A percentile compares a stretch with the other conserved stretches of the same genome.
Conservation (phyloP, 2,113 vertebrate species). For the Perognathus longimembris region DNA sequence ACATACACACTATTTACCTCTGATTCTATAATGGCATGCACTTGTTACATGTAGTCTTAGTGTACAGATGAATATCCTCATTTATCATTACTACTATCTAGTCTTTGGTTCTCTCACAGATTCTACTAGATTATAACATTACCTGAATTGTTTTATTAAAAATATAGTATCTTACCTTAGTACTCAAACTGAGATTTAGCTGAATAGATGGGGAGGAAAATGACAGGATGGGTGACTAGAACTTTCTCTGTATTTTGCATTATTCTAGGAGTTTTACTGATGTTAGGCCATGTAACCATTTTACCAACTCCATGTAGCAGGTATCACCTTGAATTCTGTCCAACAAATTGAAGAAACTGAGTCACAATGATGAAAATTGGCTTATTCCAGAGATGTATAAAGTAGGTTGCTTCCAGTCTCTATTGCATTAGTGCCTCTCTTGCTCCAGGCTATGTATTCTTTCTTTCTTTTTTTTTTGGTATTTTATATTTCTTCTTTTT, state of each 20-base stretch:
- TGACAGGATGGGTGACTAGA: neutral
- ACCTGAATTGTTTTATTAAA: neutral
- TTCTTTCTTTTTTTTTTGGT: neutral
- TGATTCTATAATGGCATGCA: neutral
- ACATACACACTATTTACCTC: neutral
- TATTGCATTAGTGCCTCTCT: neutral
- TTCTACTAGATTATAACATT: neutral
- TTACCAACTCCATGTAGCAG: neutral
- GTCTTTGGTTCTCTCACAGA: neutral
- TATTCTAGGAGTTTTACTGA: slow-evolving; percentile 28
- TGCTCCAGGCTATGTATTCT: neutral
- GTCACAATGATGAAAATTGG: neutral
- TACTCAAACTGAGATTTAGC: neutral
- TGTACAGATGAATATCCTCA: neutral
- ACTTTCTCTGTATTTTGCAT: neutral
- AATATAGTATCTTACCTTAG: neutral
- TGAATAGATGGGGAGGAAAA: too few relatives aligned
- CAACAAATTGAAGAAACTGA: neutral
- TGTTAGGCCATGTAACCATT: neutral
- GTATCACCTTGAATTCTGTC: neutral
- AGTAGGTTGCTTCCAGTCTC: neutral
- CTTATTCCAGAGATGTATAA: neutral
- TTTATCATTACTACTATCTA: neutral
- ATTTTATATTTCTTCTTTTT: neutral
- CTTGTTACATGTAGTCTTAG: neutral